phyloP scores from a whole-genome alignment of 2,797 vertebrate genomes.

The Triplophysa yarkandensis region DNA sequence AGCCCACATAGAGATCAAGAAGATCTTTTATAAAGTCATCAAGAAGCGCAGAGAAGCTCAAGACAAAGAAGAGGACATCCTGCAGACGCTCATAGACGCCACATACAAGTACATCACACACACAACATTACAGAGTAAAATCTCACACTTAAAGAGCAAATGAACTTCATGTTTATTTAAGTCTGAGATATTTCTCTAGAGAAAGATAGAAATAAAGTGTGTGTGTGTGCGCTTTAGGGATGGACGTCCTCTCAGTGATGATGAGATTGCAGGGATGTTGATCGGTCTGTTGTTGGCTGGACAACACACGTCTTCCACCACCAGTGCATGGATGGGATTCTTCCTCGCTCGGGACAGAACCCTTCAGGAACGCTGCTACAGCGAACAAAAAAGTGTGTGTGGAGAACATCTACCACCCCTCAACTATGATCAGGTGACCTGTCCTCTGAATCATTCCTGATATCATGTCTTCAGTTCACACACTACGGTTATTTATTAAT shows the following conservation, averaged over 20 bases:
- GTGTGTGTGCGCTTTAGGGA: slow-evolving; percentile 71
- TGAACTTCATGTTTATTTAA: too few species aligned
- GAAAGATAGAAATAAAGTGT: neutral
- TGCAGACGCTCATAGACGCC: slow-evolving; percentile 92
- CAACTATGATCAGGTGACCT: slow-evolving; percentile 85
- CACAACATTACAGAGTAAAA: too few species aligned
- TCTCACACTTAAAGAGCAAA: too few species aligned
- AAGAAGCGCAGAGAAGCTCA: slow-evolving; percentile 83
- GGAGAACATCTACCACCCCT: slow-evolving; percentile 84
- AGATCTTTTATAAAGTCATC: slow-evolving; percentile 92
- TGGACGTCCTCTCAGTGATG: slow-evolving; percentile 79
- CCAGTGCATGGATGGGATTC: slow-evolving; percentile 95
- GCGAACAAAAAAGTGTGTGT: slow-evolving; percentile 85
- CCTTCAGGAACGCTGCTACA: slow-evolving; percentile 85
- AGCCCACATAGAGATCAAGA: slow-evolving; percentile 91
- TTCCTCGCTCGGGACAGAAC: slow-evolving; percentile 86
- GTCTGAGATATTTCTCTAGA: too few species aligned
- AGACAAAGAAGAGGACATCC: slow-evolving; percentile 86
- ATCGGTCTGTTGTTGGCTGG: slow-evolving; percentile 93
- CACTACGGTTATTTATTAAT: too few species aligned
- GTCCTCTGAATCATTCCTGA: too few species aligned
- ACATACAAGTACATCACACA: slow-evolving; percentile 86
- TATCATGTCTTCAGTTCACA: too few species aligned
- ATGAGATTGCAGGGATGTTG: slow-evolving; percentile 91
- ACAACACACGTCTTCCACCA: slow-evolving; percentile 97